Conservation (phyloP, 1,140 invertebrate genomes). For the Drosophila azteca region DNA sequence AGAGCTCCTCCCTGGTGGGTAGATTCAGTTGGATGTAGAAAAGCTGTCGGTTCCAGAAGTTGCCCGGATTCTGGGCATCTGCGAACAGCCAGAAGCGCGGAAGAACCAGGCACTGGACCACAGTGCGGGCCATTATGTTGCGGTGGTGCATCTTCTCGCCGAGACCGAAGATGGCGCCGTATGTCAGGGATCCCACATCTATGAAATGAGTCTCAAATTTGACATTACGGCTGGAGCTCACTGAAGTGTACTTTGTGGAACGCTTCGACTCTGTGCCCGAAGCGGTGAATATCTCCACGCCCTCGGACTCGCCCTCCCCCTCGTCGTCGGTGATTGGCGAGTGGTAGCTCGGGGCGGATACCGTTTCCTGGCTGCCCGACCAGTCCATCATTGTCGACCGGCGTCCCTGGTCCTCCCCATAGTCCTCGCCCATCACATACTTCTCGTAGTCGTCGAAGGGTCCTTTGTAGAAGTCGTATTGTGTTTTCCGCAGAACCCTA, state of each 20-base stretch:
- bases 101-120: conserved; percentile 85
- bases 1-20: conserved; percentile 84
- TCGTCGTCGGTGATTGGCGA: background rate
- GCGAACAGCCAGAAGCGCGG: conserved; percentile 86
- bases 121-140: conserved; percentile 85
- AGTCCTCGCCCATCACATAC: background rate
- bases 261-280: background rate
- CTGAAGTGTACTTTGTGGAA: too few species aligned
- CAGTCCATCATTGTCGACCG: too few species aligned
- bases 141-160: conserved; percentile 85
- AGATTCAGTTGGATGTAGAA: conserved; percentile 85
- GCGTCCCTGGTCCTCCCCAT: background rate
- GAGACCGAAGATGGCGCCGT: conserved; percentile 77
- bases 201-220: conserved; percentile 60
- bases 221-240: too few species aligned
- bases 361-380: too few species aligned
- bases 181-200: conserved; percentile 76
- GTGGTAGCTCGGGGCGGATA: too few species aligned
- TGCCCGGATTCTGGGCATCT: conserved; percentile 85
- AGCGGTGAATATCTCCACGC: conserved; percentile 23
- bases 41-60: conserved; percentile 86
- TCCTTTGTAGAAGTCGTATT: too few species aligned
- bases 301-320: conserved; percentile 15
- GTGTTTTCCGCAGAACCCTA: too few species aligned
- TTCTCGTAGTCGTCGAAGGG: conserved; percentile 19